These are phyloP conservation scores for Philopotamus ludificatus DNA, from an alignment of 1,140 invertebrate species.

Conservation along the genomic window DNA sequence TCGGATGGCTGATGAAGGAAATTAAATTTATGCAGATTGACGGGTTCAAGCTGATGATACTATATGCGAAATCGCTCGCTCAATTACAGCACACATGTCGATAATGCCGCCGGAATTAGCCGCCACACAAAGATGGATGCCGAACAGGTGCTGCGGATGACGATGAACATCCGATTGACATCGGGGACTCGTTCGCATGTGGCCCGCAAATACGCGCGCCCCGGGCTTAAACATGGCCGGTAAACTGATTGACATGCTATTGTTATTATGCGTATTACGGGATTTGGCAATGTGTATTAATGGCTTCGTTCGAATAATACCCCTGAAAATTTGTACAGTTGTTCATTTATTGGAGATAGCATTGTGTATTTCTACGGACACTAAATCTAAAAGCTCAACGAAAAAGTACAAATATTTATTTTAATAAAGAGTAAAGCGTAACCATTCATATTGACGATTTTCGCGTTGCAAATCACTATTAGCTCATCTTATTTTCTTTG, in stretches of 20 bases:
- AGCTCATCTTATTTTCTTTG: no score
- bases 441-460: no score
- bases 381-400: no score
- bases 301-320: no score
- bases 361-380: no score
- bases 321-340: no score
- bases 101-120: neutral
- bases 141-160: neutral
- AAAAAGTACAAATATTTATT: no score
- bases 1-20: slow-evolving; percentile 24
- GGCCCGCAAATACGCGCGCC: neutral
- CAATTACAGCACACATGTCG: neutral
- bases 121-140: neutral
- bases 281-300: no score
- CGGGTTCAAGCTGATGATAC: slow-evolving; percentile 13
- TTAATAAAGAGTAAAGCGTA: no score
- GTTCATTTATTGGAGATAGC: no score
- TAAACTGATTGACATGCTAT: neutral
- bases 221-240: neutral
- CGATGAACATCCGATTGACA: neutral
- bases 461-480: no score
- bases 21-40: slow-evolving; percentile 35
- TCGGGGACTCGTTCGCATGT: neutral
- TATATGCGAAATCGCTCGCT: neutral
- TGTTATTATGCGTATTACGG: no score